Base-by-base conservation (phyloP, 2,888 invertebrate species). In the Aromia moschata region DNA sequence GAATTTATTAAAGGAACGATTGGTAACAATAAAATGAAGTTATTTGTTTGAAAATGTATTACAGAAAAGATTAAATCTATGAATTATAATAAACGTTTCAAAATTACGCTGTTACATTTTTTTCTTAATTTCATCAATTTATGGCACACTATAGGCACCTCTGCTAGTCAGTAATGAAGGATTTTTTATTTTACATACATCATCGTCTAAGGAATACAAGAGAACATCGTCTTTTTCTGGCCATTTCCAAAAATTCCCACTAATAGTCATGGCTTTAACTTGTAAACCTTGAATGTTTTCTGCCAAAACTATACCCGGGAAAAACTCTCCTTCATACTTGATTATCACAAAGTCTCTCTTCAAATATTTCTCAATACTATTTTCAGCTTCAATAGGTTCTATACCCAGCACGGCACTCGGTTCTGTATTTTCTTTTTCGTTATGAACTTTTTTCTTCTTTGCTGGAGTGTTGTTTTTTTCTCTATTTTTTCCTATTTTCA, bases 291-390 rank as follows among this genome's bases (percentile, higher is more conserved):
- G 15, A 38, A 11, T 2, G 15, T 2, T 14, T 14, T 11, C 15
- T 15, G 12, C 15, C 15, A 38, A 15, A 15, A 38, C 15, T 38
- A 5, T 38, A 14, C 38, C 38, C 3, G 38, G 38, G 15, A 38
- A 38, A 38, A 15, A 38, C 10, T 38, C 38, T 38, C 38, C 38
- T 38, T 38, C 38, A 10, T 38, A 38, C 12, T 38, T 16, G 7
- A 38, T 16, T 5, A 38, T 15, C 3, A 38, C 38, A 14, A 15
- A 38, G 12, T 38, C 14, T 12, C n/a, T 2, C 36, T 36, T 11
- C 11, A 3, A 10, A 11, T 36, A 36, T 10, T 36, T 36, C 11
- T 36, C 15, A 38, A 5, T 16, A 15, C 15, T 14, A 15, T 38
- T 38, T 15, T 38, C 38, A 38, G 15, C 38, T 11, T 15, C 2